A percentile compares a stretch with the other conserved stretches of the same genome.
phyloP scores from a whole-genome alignment of 2,113 vertebrate species.

The Eulacestoma nigropectus region DNA sequence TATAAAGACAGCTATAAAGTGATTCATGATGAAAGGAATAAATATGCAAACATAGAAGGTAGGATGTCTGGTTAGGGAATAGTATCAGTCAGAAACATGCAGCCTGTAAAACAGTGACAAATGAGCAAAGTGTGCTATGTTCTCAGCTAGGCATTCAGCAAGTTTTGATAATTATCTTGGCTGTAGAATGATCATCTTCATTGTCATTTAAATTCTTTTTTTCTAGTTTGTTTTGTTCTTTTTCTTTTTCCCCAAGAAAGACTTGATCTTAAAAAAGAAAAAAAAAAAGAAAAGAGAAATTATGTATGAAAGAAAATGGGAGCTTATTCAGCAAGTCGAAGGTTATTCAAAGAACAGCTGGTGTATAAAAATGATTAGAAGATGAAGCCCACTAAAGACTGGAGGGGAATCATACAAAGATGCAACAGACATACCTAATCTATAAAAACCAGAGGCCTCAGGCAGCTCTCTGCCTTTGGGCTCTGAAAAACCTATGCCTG shows the following conservation, averaged over 20 bases:
- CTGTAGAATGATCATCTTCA: not conserved
- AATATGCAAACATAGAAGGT: not conserved
- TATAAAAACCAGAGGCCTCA: not conserved
- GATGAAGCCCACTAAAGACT: conserved; percentile 24
- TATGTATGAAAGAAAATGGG: conserved; percentile 16
- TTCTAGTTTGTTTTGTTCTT: conserved; percentile 11
- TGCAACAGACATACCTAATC: not conserved
- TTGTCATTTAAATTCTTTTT: conserved; percentile 25
- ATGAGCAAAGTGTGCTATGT: not conserved
- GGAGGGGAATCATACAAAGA: not conserved
- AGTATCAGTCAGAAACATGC: conserved; percentile 1
- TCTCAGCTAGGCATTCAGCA: not conserved
- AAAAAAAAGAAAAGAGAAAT: not conserved
- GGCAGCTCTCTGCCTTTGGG: not conserved
- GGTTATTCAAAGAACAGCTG: conserved; percentile 58
- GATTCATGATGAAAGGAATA: conserved; percentile 32
- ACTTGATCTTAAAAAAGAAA: not conserved
- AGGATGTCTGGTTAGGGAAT: conserved; percentile 4
- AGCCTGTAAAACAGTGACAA: not conserved
- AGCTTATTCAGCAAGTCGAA: conserved; percentile 31
- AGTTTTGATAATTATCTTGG: conserved; percentile 29
- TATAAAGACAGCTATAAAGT: not conserved
- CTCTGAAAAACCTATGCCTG: not conserved
- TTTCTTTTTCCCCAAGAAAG: not conserved
- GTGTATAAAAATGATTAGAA: conserved; percentile 52